These are phyloP conservation scores for Drosophila meridionalis DNA, from an alignment of 2,888 invertebrate species.

Conservation along the genomic window DNA sequence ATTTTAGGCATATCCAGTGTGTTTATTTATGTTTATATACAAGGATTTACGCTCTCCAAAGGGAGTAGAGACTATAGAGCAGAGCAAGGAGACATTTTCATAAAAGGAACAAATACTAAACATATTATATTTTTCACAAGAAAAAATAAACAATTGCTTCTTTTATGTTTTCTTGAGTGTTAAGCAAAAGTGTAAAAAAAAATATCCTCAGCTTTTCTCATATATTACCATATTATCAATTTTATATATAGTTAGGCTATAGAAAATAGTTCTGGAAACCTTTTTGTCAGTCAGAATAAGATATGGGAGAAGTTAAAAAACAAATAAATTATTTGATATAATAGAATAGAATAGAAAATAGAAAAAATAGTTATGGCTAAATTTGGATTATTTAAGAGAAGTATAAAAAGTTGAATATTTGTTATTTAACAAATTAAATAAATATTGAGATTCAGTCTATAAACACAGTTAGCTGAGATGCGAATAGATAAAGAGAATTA, in stretches of 20 bases:
- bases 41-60: constrained; percentile 14
- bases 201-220: too few relatives aligned
- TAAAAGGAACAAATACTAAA: too few relatives aligned
- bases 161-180: too few relatives aligned
- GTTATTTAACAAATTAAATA: neutral
- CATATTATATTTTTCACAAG: too few relatives aligned
- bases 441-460: neutral
- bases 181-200: too few relatives aligned
- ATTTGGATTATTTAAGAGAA: too few relatives aligned
- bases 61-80: constrained; percentile 5
- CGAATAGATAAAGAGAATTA: neutral
- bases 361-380: too few relatives aligned
- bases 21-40: constrained; percentile 27
- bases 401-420: too few relatives aligned
- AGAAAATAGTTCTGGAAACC: constrained; percentile 11
- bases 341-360: too few relatives aligned
- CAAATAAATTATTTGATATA: neutral
- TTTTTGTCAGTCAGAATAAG: constrained; percentile 6
- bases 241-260: neutral
- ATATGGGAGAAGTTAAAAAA: neutral
- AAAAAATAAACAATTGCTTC: too few relatives aligned
- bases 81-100: constrained; percentile 4
- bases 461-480: neutral
- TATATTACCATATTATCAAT: too few relatives aligned
- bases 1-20: constrained; percentile 56